Conservation (phyloP, 2,888 invertebrate species). For the Baccha elongata region DNA sequence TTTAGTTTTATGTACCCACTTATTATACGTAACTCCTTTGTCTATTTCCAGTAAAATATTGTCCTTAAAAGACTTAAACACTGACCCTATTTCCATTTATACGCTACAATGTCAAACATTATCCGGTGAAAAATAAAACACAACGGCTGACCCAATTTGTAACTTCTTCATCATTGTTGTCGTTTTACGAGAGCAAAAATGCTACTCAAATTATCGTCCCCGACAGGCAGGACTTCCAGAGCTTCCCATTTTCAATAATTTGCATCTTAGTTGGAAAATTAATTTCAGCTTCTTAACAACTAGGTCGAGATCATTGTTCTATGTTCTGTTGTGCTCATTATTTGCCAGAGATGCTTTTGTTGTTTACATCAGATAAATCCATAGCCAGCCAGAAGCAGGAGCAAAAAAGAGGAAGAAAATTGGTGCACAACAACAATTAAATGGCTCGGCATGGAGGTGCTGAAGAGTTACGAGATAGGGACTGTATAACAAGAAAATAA, state of each 20-base stretch:
- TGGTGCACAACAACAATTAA: conserved; percentile 34
- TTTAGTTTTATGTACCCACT: no score
- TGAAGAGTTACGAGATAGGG: conserved; percentile 35
- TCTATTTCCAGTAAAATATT: not conserved
- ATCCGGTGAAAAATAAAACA: not conserved
- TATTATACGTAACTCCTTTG: no score
- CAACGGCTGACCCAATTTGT: not conserved
- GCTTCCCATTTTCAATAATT: conserved; percentile 37
- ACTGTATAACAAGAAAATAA: conserved; percentile 13
- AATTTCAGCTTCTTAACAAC: conserved; percentile 55
- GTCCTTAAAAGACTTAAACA: not conserved
- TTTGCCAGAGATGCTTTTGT: conserved; percentile 50
- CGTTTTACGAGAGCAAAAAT: not conserved
- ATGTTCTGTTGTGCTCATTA: conserved; percentile 45
- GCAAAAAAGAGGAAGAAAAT: conserved; percentile 22
- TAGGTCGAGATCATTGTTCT: conserved; percentile 57
- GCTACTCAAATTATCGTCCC: conserved; percentile 31
- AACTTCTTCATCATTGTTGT: not conserved
- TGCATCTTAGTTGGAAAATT: conserved; percentile 54
- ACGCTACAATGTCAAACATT: not conserved
- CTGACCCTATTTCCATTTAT: not conserved
- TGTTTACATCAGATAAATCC: conserved; percentile 61
- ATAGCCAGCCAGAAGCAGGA: not conserved
- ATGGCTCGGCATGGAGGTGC: conserved; percentile 30
- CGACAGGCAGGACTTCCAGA: not conserved